Conservation (phyloP, 2,888 invertebrate species). For the Plebejus melissa region DNA sequence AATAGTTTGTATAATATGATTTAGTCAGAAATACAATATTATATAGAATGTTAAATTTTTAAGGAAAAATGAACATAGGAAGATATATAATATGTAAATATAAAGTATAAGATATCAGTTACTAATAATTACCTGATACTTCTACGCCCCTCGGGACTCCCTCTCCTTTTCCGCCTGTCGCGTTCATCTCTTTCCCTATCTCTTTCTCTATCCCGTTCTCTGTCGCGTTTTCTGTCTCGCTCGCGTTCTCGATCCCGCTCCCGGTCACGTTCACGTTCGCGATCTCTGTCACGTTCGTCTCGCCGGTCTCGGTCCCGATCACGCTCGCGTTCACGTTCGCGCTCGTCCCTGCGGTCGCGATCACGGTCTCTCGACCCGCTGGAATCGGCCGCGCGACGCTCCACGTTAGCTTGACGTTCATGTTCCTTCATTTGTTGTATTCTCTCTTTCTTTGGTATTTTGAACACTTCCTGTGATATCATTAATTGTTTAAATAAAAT, state of each 20-base stretch:
- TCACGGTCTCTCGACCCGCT: conserved; percentile 64
- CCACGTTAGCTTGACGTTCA: conserved; percentile 91
- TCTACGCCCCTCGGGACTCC: conserved; percentile 66
- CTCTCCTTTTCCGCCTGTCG: conserved; percentile 64
- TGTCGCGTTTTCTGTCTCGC: conserved; percentile 49
- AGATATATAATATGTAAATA: no score
- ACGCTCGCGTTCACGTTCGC: conserved; percentile 46
- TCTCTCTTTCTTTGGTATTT: conserved; percentile 95
- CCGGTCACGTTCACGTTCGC: conserved; percentile 51
- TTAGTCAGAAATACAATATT: no score
- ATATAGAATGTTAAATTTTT: no score
- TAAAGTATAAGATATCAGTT: background rate
- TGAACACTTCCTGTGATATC: conserved; percentile 81
- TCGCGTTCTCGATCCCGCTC: conserved; percentile 53
- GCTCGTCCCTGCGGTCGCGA: conserved; percentile 47
- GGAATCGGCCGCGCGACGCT: conserved; percentile 67
- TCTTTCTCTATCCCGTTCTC: conserved; percentile 50
- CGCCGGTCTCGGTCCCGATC: conserved; percentile 55
- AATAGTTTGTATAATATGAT: no score
- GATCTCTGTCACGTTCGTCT: conserved; percentile 46
- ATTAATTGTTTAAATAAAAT: background rate
- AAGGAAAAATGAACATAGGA: no score
- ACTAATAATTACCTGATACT: conserved; percentile 58
- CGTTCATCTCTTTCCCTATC: conserved; percentile 57
- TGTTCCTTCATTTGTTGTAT: conserved; percentile 97